These are phyloP conservation scores for Oryzias woworae DNA, from an alignment of 2,113 vertebrate species.

Conservation along the genomic window DNA sequence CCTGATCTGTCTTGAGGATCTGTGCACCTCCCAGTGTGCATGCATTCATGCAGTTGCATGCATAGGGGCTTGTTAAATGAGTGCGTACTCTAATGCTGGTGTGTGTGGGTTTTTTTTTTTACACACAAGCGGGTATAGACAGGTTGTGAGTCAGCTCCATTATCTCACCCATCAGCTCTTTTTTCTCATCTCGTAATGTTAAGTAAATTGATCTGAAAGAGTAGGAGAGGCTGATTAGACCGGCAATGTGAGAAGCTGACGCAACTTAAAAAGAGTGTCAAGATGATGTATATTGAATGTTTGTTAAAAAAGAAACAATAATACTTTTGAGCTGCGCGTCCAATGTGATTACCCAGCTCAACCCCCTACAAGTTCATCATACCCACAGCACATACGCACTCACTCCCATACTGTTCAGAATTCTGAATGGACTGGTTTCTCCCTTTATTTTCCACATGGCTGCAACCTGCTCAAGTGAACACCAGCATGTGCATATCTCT, in stretches of 20 bases:
- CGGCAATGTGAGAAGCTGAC: slow-evolving; percentile 54
- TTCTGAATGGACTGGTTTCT: background rate
- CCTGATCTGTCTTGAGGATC: slow-evolving; percentile 49
- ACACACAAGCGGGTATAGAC: slow-evolving; percentile 30
- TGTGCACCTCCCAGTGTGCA: slow-evolving; percentile 4
- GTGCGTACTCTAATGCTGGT: slow-evolving; percentile 6
- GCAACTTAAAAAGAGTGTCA: slow-evolving; percentile 51
- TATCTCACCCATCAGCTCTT: slow-evolving; percentile 63
- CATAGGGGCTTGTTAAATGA: slow-evolving; percentile 17
- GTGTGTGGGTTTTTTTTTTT: background rate
- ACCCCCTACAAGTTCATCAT: slow-evolving; percentile 10
- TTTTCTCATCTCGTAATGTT: slow-evolving; percentile 64
- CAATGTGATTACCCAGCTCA: slow-evolving; percentile 28
- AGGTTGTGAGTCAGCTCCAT: slow-evolving; percentile 63
- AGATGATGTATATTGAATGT: slow-evolving; percentile 38
- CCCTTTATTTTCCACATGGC: background rate
- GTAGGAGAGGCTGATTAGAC: slow-evolving; percentile 47
- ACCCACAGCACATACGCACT: background rate
- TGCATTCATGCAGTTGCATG: slow-evolving; percentile 27
- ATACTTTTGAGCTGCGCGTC: slow-evolving; percentile 30
- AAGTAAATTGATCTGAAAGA: slow-evolving; percentile 72
- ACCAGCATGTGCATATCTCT: slow-evolving; percentile 20
- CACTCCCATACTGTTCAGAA: background rate
- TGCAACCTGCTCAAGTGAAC: slow-evolving; percentile 4
- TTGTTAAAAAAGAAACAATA: slow-evolving; percentile 44